These are phyloP conservation scores for Leucania comma DNA, from an alignment of 2,888 invertebrate genomes.

Conservation along the genomic window DNA sequence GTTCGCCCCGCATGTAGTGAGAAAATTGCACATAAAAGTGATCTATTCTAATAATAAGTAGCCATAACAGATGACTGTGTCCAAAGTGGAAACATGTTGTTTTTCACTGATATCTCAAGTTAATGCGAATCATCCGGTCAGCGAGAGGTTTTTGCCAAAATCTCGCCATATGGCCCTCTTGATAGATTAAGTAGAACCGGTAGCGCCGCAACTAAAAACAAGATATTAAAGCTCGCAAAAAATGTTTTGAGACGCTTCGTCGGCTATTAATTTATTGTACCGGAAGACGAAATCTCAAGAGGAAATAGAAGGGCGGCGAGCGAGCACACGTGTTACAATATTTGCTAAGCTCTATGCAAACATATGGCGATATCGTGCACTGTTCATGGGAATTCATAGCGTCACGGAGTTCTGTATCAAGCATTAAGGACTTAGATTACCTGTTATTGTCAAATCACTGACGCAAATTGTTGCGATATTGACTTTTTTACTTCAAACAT, in stretches of 20 bases:
- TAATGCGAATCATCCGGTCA: constrained; percentile 80
- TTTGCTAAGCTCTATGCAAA: constrained; percentile 87
- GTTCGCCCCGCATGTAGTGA: constrained; percentile 85
- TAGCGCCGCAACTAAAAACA: constrained; percentile 80
- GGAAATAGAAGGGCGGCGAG: constrained; percentile 87
- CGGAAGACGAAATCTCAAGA: constrained; percentile 90
- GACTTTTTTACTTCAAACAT: constrained; percentile 54
- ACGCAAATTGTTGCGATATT: constrained; percentile 47
- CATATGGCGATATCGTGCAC: constrained; percentile 83
- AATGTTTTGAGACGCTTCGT: constrained; percentile 74
- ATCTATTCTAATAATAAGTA: constrained; percentile 82
- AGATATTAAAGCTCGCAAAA: constrained; percentile 80
- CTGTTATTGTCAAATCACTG: constrained; percentile 61
- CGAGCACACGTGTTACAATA: constrained; percentile 90
- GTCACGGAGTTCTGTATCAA: constrained; percentile 41
- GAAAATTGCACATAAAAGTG: constrained; percentile 86
- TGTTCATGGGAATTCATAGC: constrained; percentile 73
- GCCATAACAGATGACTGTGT: constrained; percentile 73
- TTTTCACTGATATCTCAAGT: constrained; percentile 71
- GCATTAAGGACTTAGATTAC: constrained; percentile 49
- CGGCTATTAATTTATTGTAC: constrained; percentile 87
- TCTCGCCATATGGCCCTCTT: constrained; percentile 80
- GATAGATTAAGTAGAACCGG: constrained; percentile 73
- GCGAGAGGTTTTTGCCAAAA: constrained; percentile 64
- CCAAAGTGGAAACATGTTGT: constrained; percentile 80